Evolutionary conservation across 2,888 invertebrate species (phyloP).

Genomic region (Nesidiocoris tenuis): DNA sequence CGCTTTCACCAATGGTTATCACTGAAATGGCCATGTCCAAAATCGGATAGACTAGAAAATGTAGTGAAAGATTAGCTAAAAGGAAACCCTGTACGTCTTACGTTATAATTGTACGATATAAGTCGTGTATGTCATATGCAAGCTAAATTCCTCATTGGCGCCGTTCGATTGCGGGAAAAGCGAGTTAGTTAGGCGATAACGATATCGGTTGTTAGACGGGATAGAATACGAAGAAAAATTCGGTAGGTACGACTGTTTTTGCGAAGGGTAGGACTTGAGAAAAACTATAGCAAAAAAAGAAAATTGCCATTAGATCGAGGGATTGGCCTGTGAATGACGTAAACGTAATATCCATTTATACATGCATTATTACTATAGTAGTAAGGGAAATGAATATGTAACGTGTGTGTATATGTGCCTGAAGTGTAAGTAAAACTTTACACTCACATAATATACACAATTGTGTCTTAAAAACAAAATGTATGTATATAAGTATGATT

Average conservation of each 20-base stretch:
- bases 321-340: conserved; percentile 32
- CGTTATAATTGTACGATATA: conserved; percentile 33
- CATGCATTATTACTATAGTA: conserved; percentile 27
- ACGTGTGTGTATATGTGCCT: conserved; percentile 41
- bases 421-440: conserved; percentile 28
- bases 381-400: conserved; percentile 14
- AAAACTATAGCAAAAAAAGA: too few species aligned
- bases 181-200: too few species aligned
- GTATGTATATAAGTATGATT: conserved; percentile 32
- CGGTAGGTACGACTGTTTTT: too few species aligned
- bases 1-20: conserved; percentile 98
- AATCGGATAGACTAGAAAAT: conserved; percentile 38
- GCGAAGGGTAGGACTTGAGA: too few species aligned
- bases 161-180: too few species aligned
- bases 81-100: conserved; percentile 40
- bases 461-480: conserved; percentile 33
- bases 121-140: conserved; percentile 37
- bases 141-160: conserved; percentile 15
- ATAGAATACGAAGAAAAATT: too few species aligned
- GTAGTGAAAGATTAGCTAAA: conserved; percentile 37
- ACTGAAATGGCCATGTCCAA: conserved; percentile 63
- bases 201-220: too few species aligned
- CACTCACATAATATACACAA: conserved; percentile 38
- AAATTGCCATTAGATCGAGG: too few species aligned
- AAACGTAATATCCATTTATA: conserved; percentile 31